A percentile compares a stretch with the other conserved stretches of the same genome.
Evolutionary conservation across 2,888 invertebrate genomes (phyloP).

Genomic region (Lagria hirta): DNA sequence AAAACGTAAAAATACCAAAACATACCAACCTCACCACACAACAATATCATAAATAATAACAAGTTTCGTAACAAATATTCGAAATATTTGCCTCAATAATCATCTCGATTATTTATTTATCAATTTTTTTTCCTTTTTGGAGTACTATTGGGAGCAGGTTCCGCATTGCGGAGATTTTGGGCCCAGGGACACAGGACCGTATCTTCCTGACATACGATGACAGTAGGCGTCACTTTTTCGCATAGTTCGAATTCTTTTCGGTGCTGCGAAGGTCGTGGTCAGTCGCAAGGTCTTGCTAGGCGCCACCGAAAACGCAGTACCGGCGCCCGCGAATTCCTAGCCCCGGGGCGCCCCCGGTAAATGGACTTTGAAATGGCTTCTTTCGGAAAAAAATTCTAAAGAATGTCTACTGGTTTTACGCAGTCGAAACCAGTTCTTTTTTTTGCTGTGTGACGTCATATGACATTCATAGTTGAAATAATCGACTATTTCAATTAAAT

Average conservation of each 20-base stretch:
- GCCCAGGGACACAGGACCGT: slow-evolving; percentile 21
- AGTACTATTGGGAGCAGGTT: neutral
- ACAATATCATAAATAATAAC: too few relatives aligned
- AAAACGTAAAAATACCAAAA: slow-evolving; percentile 9
- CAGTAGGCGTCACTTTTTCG: slow-evolving; percentile 24
- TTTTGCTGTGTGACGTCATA: too few relatives aligned
- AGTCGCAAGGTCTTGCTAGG: slow-evolving; percentile 28
- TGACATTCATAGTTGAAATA: too few relatives aligned
- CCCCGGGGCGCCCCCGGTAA: slow-evolving; percentile 14
- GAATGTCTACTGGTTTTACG: too few relatives aligned
- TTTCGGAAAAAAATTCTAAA: neutral
- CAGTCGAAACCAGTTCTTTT: too few relatives aligned
- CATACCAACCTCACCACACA: too few relatives aligned
- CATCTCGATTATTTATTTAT: too few relatives aligned
- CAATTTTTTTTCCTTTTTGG: too few relatives aligned
- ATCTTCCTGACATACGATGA: slow-evolving; percentile 23
- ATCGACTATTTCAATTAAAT: too few relatives aligned
- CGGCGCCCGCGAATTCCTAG: slow-evolving; percentile 19
- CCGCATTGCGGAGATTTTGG: slow-evolving; percentile 1
- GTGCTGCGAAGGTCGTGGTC: slow-evolving; percentile 26
- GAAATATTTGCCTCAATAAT: neutral
- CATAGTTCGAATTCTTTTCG: slow-evolving; percentile 26
- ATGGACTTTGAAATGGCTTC: too few relatives aligned
- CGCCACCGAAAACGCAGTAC: slow-evolving; percentile 23
- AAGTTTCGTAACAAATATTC: too few relatives aligned